These are phyloP conservation scores for Lasioglossum morio DNA, from an alignment of 2,888 invertebrate genomes.

Conservation along the genomic window DNA sequence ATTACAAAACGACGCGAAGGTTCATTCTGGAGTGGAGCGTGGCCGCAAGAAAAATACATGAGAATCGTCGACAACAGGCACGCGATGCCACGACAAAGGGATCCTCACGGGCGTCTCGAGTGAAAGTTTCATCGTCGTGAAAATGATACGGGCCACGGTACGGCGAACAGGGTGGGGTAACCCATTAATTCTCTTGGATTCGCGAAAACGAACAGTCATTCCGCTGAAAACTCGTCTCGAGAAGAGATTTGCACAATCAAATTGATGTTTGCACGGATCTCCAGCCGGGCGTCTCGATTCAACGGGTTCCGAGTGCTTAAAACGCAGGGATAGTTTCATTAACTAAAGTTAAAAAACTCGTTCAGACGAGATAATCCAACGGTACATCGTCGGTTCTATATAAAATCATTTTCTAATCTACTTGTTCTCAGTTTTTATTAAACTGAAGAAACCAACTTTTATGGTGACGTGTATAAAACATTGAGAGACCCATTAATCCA, in stretches of 20 bases:
- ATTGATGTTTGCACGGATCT: conserved; percentile 32
- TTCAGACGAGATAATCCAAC: too few relatives aligned
- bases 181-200: conserved; percentile 67
- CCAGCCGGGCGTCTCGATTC: background rate
- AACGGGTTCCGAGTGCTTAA: conserved; percentile 3
- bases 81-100: conserved; percentile 67
- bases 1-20: background rate
- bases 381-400: too few relatives aligned
- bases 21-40: conserved; percentile 23
- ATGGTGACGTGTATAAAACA: too few relatives aligned
- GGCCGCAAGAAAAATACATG: conserved; percentile 35
- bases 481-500: too few relatives aligned
- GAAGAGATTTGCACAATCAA: background rate
- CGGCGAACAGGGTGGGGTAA: conserved; percentile 34
- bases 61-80: conserved; percentile 50
- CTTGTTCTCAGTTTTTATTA: too few relatives aligned
- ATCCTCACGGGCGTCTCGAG: conserved; percentile 62
- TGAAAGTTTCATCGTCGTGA: conserved; percentile 73
- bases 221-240: background rate
- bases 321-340: conserved; percentile 30
- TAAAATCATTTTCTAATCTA: too few relatives aligned
- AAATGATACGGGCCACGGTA: conserved; percentile 66
- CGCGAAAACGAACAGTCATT: conserved; percentile 49
- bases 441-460: too few relatives aligned
- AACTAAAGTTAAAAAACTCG: too few relatives aligned